Conservation (phyloP, 1,140 invertebrate species). For the Goniozus legneri region DNA sequence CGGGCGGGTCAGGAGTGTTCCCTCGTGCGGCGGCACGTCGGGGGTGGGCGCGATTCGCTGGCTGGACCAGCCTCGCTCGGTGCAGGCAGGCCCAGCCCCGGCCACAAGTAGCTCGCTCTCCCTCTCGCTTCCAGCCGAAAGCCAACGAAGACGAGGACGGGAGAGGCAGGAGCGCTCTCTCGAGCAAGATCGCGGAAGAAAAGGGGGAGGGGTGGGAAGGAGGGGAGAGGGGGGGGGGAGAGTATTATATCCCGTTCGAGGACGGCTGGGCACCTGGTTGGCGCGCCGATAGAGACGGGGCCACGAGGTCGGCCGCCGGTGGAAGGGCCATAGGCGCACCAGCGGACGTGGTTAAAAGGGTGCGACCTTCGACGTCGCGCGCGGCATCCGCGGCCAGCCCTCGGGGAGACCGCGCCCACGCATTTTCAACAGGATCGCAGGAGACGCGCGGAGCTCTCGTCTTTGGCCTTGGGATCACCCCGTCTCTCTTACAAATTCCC, state of each 20-base stretch:
- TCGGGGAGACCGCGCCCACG: conserved; percentile 56
- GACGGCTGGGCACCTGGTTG: conserved; percentile 17
- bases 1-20: too few species aligned
- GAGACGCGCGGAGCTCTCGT: conserved; percentile 43
- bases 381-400: conserved; percentile 50
- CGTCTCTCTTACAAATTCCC: too few species aligned
- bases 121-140: too few species aligned
- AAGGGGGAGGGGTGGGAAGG: conserved; percentile 2
- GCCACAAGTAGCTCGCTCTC: too few species aligned
- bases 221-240: conserved; percentile 24
- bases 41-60: too few species aligned
- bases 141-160: too few species aligned
- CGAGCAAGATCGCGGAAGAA: conserved; percentile 5
- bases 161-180: too few species aligned
- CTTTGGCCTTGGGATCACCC: conserved; percentile 27
- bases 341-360: conserved; percentile 47
- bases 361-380: conserved; percentile 44
- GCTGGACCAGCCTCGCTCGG: too few species aligned
- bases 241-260: too few species aligned
- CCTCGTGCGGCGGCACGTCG: too few species aligned
- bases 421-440: conserved; percentile 54
- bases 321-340: conserved; percentile 24
- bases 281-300: conserved; percentile 12
- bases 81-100: too few species aligned
- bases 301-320: conserved; percentile 14